phyloP scores from a whole-genome alignment of 1,140 invertebrate genomes.

The Dufourea novaeangliae region DNA sequence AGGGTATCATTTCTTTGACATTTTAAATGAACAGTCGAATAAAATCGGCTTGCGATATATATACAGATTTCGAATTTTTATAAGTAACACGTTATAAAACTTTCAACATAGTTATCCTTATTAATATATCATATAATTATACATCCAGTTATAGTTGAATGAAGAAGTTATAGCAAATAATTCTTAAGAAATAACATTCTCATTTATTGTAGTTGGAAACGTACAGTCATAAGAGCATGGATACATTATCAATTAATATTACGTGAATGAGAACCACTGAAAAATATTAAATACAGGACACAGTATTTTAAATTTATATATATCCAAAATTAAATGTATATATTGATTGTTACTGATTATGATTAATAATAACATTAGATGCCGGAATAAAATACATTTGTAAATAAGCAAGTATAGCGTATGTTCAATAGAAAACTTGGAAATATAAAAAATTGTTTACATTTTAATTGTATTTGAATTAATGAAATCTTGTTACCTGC shows the following conservation, averaged over 20 bases:
- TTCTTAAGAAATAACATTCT: background rate
- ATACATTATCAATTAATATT: background rate
- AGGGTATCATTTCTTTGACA: background rate
- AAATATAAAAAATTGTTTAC: background rate
- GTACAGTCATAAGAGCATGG: background rate
- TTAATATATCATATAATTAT: background rate
- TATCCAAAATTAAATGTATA: background rate
- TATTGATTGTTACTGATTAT: background rate
- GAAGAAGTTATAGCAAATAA: background rate
- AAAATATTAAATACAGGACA: background rate
- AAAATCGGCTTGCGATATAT: background rate
- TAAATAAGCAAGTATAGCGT: background rate
- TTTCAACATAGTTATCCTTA: too few relatives aligned
- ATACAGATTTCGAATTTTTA: background rate
- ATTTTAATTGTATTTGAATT: background rate
- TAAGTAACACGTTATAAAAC: too few relatives aligned
- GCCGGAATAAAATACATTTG: background rate
- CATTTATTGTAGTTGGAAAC: background rate
- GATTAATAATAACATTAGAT: background rate
- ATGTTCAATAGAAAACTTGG: background rate
- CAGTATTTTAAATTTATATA: background rate
- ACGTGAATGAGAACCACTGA: background rate
- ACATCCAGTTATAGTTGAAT: background rate
- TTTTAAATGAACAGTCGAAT: background rate
- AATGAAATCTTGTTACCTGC: slow-evolving; percentile 79